Evolutionary conservation across 2,888 invertebrate genomes (phyloP), one percentile per base, ranked within the genome.

Genomic region (Yponomeuta malinellus): DNA sequence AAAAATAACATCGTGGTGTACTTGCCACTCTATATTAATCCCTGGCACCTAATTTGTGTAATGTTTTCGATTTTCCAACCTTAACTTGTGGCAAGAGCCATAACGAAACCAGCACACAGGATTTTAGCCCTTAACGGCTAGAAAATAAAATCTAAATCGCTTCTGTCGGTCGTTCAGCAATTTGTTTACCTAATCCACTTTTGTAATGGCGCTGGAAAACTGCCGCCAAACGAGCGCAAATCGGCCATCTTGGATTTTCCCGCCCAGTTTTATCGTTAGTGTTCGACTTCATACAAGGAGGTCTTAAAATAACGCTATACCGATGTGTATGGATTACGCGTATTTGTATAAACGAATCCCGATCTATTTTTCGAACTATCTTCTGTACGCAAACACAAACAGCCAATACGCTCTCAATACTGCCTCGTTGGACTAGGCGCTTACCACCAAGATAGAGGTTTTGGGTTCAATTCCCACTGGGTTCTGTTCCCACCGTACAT

Each of bases 31-130:
- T 78, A 73, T 81, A 76, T 29, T 74, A 70, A 73, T 82, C 78
- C 74, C 33, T 69, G 74, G 81, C 79, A 84, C 86, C 87, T 84
- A 87, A 87, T 87, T 85, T 85, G 81, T 85, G 81, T 86, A 86
- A 87, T 86, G 87, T 85, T 86, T 86, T 81, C 80, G 82, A 83
- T 86, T 85, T 86, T 83, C 81, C 83, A 81, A 83, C 85, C 85
- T 86, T 85, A 43, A 84, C 86, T 86, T 86, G 86, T 82, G 84
- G 84, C 81, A 78, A 78, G 77, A 78, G 78, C 75, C 76, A 76
- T 80, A 82, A 79, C 78, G 74, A 76, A 73, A 74, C 63, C 73
- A 69, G n/a, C 73, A 73, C 75, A 48, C 70, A 37, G 12, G 63
- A 1, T 5, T 48, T 33, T 63, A 23, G 12, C 10, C 63, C 33